These are phyloP conservation scores for Sylvicola fuscatus DNA, from an alignment of 2,888 invertebrate genomes.

Conservation along the genomic window DNA sequence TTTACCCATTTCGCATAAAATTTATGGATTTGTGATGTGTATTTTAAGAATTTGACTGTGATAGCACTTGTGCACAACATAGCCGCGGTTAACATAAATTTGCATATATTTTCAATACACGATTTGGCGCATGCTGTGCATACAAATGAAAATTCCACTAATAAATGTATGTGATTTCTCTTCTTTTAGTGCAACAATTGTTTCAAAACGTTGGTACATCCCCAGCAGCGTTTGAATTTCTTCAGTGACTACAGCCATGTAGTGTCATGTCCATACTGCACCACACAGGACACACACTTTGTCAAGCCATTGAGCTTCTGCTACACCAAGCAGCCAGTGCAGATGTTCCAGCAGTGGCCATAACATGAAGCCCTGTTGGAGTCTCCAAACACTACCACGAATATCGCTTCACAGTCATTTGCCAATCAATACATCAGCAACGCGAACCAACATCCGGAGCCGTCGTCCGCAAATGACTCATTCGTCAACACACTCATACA, in stretches of 20 bases:
- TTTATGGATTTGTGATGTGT: too few relatives aligned
- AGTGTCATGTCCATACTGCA: conserved; percentile 81
- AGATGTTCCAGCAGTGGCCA: conserved; percentile 62
- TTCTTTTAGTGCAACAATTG: conserved; percentile 33
- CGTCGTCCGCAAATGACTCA: conserved; percentile 1
- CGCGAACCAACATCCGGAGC: conserved; percentile 11
- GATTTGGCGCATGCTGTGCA: too few relatives aligned
- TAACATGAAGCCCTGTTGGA: conserved; percentile 64
- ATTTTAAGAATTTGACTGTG: too few relatives aligned
- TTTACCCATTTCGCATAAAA: too few relatives aligned
- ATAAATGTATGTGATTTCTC: too few relatives aligned
- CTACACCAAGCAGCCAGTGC: conserved; percentile 53
- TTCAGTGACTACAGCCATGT: conserved; percentile 91
- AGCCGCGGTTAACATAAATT: too few relatives aligned
- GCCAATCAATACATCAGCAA: conserved; percentile 1
- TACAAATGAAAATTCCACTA: too few relatives aligned
- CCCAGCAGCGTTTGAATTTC: conserved; percentile 69
- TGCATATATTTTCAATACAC: too few relatives aligned
- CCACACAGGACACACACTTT: conserved; percentile 80
- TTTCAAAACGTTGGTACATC: conserved; percentile 69
- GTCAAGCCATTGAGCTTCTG: conserved; percentile 75
- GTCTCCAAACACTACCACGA: conserved; percentile 26
- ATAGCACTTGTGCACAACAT: too few relatives aligned
- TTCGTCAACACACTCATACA: conserved; percentile 13
- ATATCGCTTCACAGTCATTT: conserved; percentile 19